These are phyloP conservation scores for Tamandua tetradactyla DNA, from an alignment of 2,797 vertebrate species.

Conservation along the genomic window DNA sequence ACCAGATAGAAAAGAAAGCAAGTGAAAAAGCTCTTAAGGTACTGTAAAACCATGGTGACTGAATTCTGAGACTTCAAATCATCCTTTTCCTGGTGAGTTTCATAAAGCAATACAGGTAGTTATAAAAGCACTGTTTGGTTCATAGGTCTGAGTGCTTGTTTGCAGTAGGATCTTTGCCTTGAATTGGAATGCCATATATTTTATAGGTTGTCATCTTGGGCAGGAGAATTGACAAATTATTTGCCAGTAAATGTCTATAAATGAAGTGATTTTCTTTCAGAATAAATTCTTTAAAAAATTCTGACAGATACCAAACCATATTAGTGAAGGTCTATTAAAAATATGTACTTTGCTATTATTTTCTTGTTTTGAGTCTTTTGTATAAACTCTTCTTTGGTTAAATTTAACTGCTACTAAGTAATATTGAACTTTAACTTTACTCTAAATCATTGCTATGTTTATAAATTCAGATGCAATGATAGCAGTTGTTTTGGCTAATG, in stretches of 20 bases:
- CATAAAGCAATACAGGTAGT: not conserved
- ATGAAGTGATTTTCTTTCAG: not conserved
- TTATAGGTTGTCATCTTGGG: not conserved
- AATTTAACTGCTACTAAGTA: constrained; percentile 74
- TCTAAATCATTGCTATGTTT: constrained; percentile 75
- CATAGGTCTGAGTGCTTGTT: not conserved
- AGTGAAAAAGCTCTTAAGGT: not conserved
- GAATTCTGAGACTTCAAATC: not conserved
- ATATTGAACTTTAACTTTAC: constrained; percentile 79
- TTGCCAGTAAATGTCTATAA: not conserved
- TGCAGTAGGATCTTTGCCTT: not conserved
- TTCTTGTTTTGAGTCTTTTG: constrained; percentile 58
- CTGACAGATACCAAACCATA: constrained; percentile 67
- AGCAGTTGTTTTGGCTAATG: constrained; percentile 70
- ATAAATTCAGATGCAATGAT: constrained; percentile 69
- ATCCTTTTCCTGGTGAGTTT: not conserved
- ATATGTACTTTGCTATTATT: constrained; percentile 53
- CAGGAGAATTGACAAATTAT: not conserved
- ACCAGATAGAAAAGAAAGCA: not conserved
- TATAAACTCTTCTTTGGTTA: constrained; percentile 78
- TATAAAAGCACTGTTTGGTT: not conserved
- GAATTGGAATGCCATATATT: not conserved
- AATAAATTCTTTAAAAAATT: constrained; percentile 39
- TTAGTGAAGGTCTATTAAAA: constrained; percentile 74
- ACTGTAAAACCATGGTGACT: not conserved